Conservation (phyloP, 2,113 vertebrate species). For the Ciconia boyciana region DNA sequence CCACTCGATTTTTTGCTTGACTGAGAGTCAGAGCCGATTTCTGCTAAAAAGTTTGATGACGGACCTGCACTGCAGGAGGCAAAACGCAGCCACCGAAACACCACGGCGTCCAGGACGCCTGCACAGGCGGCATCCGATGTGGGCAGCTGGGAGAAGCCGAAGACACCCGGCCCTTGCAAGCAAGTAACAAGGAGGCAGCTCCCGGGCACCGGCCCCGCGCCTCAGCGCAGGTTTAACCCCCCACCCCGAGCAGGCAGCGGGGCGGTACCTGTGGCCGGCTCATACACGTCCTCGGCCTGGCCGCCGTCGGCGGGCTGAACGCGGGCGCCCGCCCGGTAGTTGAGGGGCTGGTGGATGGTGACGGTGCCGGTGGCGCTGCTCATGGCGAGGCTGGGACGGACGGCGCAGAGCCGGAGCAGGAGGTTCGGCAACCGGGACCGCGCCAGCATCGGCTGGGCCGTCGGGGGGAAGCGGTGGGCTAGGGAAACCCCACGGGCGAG, state of each 20-base stretch:
- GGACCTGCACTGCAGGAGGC: too few relatives aligned
- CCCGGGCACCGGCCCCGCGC: too few relatives aligned
- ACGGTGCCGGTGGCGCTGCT: conserved; percentile 75
- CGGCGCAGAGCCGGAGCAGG: rapidly evolving
- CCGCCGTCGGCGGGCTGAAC: conserved; percentile 71
- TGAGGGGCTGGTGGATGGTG: conserved; percentile 77
- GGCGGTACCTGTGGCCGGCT: conserved; percentile 87
- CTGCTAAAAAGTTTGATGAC: rapidly evolving
- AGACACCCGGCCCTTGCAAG: not conserved
- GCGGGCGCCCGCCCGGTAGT: conserved; percentile 83
- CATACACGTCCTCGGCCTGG: conserved; percentile 80
- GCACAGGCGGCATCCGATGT: rapidly evolving
- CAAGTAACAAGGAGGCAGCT: not conserved
- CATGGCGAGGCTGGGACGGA: not conserved
- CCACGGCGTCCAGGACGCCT: not conserved
- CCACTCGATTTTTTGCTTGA: too few relatives aligned
- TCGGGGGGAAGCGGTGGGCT: rapidly evolving
- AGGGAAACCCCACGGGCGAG: not conserved
- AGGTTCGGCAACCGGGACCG: not conserved
- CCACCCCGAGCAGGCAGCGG: not conserved
- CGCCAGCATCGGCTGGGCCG: not conserved
- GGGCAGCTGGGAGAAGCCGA: not conserved
- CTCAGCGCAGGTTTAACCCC: not conserved
- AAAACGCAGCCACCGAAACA: rapidly evolving
- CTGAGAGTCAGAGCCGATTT: too few relatives aligned